These are phyloP conservation scores for Melanargia galathea DNA, from an alignment of 2,888 invertebrate species.

Conservation along the genomic window DNA sequence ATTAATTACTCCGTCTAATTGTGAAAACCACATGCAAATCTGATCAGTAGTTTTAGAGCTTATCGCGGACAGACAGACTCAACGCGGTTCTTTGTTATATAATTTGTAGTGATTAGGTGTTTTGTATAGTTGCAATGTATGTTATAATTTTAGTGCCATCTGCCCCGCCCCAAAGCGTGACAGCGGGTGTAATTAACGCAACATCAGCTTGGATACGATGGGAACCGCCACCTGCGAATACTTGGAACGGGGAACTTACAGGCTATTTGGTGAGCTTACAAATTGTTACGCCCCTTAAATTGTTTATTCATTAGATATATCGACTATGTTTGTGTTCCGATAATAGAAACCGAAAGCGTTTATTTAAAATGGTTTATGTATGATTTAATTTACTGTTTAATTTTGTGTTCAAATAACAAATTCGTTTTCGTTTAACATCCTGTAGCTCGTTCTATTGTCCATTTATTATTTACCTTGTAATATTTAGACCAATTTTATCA, in stretches of 20 bases:
- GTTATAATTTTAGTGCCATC: conserved; percentile 86
- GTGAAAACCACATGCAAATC: too few relatives aligned
- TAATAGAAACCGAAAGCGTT: conserved; percentile 4
- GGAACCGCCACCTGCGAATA: conserved; percentile 89
- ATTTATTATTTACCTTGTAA: background rate
- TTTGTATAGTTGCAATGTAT: conserved; percentile 26
- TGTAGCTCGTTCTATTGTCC: background rate
- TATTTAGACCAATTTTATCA: too few relatives aligned
- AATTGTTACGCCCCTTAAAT: conserved; percentile 19
- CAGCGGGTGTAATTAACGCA: conserved; percentile 90
- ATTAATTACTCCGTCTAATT: too few relatives aligned
- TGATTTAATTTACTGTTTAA: background rate
- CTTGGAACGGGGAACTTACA: conserved; percentile 90
- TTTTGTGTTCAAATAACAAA: background rate
- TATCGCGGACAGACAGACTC: too few relatives aligned
- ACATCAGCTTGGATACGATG: conserved; percentile 92
- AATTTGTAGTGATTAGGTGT: background rate
- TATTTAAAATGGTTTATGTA: background rate
- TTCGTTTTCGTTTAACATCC: background rate
- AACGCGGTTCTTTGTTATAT: too few relatives aligned
- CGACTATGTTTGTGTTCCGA: background rate
- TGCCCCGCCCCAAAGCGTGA: conserved; percentile 89
- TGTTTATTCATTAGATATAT: background rate
- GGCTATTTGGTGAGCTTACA: conserved; percentile 90
- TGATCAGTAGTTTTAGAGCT: too few relatives aligned